Evolutionary conservation across 2,113 vertebrate genomes (phyloP).

Genomic region (Lampris incognitus): DNA sequence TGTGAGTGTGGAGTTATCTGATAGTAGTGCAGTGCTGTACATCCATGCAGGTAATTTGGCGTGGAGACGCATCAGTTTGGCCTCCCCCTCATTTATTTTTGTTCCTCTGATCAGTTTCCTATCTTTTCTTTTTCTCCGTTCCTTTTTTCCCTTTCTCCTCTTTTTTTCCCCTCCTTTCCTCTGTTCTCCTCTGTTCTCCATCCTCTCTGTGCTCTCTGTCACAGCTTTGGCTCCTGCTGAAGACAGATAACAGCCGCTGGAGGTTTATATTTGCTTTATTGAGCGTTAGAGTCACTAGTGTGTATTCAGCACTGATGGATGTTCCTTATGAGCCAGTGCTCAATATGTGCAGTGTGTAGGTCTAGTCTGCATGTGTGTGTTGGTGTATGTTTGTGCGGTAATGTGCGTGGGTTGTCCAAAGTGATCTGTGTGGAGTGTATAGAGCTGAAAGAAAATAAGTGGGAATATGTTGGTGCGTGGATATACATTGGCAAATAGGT

Average conservation of each 20-base stretch:
- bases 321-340: constrained; percentile 55
- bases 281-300: constrained; percentile 71
- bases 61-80: not conserved
- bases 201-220: constrained; percentile 36
- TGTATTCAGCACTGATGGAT: constrained; percentile 71
- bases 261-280: constrained; percentile 78
- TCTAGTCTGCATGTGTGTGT: constrained; percentile 15
- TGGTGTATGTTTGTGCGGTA: constrained; percentile 9
- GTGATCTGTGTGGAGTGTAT: constrained; percentile 41
- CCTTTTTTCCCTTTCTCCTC: constrained; percentile 11
- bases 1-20: not conserved
- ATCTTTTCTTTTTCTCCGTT: not conserved
- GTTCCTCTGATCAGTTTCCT: no score
- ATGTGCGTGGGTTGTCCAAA: constrained; percentile 56
- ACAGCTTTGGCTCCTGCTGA: constrained; percentile 63
- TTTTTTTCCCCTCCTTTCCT: not conserved
- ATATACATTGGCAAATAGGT: constrained; percentile 43
- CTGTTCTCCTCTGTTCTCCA: not conserved
- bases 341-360: constrained; percentile 14
- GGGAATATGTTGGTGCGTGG: constrained; percentile 36
- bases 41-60: not conserved
- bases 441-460: constrained; percentile 39
- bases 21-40: not conserved
- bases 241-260: constrained; percentile 72
- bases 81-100: not conserved